Percentiles rank a stretch among this genome's conserved stretches.
Conservation (phyloP, 2,797 vertebrate genomes). For the Chanos chanos region DNA sequence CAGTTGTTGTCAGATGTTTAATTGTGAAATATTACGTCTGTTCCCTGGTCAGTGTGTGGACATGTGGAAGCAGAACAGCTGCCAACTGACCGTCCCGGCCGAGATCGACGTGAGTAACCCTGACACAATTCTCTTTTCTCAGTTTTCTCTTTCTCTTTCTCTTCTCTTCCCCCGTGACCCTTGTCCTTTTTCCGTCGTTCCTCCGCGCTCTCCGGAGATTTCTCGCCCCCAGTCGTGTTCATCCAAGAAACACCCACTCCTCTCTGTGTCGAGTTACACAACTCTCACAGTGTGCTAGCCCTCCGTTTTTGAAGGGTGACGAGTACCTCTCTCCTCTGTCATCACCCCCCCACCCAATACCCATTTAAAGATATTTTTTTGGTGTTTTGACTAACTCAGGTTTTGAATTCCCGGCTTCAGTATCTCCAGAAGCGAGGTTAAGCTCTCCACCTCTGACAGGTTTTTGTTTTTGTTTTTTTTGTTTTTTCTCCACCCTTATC, state of each 20-base stretch:
- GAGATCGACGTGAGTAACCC: slow-evolving; percentile 91
- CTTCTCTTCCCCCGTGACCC: too few relatives aligned
- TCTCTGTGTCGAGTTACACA: too few relatives aligned
- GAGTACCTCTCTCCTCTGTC: too few relatives aligned
- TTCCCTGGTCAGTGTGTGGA: slow-evolving; percentile 83
- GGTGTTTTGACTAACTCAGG: too few relatives aligned
- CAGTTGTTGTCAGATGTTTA: too few relatives aligned
- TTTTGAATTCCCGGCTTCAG: too few relatives aligned
- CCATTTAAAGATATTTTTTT: too few relatives aligned
- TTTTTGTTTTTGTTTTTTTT: not conserved
- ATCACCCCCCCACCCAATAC: too few relatives aligned
- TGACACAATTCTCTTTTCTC: not conserved
- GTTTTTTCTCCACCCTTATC: slow-evolving; percentile 48
- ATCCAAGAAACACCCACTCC: not conserved
- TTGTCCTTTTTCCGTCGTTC: not conserved
- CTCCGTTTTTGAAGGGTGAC: too few relatives aligned
- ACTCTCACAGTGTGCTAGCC: too few relatives aligned
- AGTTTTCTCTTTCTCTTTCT: not conserved
- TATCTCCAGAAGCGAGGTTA: too few relatives aligned
- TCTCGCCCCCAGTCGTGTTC: not conserved
- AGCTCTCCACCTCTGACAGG: too few relatives aligned
- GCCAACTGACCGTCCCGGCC: slow-evolving; percentile 85
- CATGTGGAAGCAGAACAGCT: slow-evolving; percentile 95
- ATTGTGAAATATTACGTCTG: not conserved
- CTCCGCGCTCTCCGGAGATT: not conserved